A percentile compares a stretch with the other conserved stretches of the same genome.
Conservation (phyloP, 2,888 invertebrate genomes). For the Monochamus alternatus region DNA sequence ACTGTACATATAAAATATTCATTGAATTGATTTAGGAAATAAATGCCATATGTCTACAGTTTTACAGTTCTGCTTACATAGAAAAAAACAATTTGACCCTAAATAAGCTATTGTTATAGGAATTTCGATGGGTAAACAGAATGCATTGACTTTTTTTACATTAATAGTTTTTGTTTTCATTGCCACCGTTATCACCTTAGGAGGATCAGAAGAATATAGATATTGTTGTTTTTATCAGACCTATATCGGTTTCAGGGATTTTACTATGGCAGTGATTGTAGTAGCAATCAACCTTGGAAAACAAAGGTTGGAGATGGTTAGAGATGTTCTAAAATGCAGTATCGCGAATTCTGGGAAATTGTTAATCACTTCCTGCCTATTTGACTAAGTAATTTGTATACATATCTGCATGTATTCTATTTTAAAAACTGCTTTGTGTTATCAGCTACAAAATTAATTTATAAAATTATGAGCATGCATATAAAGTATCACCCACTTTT, state of each 20-base stretch:
- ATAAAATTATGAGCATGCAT: no score
- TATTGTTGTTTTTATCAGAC: not conserved
- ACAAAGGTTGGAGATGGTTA: not conserved
- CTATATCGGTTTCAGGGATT: not conserved
- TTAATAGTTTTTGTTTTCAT: not conserved
- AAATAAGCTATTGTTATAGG: no score
- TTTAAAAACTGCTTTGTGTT: no score
- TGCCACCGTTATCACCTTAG: not conserved
- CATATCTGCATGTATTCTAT: no score
- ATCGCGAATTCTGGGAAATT: not conserved
- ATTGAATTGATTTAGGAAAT: no score
- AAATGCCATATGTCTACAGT: no score
- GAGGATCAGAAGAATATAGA: not conserved
- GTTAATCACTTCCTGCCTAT: conserved; percentile 5
- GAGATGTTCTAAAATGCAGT: not conserved
- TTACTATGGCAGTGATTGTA: not conserved
- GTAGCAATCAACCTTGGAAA: not conserved
- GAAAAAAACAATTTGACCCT: no score
- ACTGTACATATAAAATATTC: no score
- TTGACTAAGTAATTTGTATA: not conserved
- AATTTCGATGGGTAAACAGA: no score
- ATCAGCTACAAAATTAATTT: no score
- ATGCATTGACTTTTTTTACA: not conserved
- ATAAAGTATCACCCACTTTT: no score
- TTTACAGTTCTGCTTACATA: no score